phyloP scores from a whole-genome alignment of 2,888 invertebrate species.

The Polydesmus complanatus region DNA sequence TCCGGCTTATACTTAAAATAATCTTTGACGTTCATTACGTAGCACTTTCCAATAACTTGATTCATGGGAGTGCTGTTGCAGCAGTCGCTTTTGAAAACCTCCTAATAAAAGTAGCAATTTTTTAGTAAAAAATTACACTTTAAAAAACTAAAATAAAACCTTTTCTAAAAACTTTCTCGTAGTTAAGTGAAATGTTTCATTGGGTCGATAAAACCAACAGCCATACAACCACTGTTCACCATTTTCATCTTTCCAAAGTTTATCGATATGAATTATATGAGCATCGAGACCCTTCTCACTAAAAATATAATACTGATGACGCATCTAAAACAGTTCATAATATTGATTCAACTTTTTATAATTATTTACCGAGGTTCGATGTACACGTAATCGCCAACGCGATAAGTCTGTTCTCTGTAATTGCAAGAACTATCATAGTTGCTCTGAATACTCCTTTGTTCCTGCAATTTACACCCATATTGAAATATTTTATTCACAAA shows the following conservation, averaged over 20 bases:
- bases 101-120: slow-evolving; percentile 34
- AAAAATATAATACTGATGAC: not conserved
- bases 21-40: slow-evolving; percentile 85
- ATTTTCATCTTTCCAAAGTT: slow-evolving; percentile 70
- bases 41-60: slow-evolving; percentile 75
- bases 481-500: slow-evolving; percentile 1
- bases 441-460: slow-evolving; percentile 18
- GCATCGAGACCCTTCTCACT: slow-evolving; percentile 44
- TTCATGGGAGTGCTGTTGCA: slow-evolving; percentile 70
- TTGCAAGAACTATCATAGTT: slow-evolving; percentile 40
- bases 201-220: slow-evolving; percentile 79
- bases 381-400: slow-evolving; percentile 85
- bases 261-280: slow-evolving; percentile 71
- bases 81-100: slow-evolving; percentile 88
- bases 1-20: slow-evolving; percentile 81
- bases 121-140: slow-evolving; percentile 5
- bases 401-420: slow-evolving; percentile 59
- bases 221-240: slow-evolving; percentile 79
- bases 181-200: slow-evolving; percentile 90
- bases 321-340: not conserved
- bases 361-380: slow-evolving; percentile 38
- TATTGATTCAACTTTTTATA: no score
- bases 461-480: slow-evolving; percentile 13
- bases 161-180: slow-evolving; percentile 90
- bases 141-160: slow-evolving; percentile 23